Evolutionary conservation across 2,113 vertebrate genomes (phyloP).

Genomic region (Oryzias woworae): DNA sequence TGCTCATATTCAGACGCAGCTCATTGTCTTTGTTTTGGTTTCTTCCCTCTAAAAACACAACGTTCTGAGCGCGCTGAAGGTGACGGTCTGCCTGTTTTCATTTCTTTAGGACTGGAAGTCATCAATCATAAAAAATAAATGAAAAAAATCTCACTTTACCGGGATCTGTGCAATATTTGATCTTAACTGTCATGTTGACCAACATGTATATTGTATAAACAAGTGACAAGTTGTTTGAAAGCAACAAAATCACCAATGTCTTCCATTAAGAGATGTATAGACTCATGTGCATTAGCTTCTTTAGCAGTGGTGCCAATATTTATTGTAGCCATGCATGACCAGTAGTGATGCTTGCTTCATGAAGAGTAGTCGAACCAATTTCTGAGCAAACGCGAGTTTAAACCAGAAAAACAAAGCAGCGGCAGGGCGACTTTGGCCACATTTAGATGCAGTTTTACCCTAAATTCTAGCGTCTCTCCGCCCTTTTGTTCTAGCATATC

Average conservation of each 20-base stretch:
- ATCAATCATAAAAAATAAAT: neutral
- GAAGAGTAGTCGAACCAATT: conserved; percentile 63
- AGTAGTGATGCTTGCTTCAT: conserved; percentile 88
- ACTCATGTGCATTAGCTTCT: conserved; percentile 95
- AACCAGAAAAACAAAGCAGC: neutral
- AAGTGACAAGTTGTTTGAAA: conserved; percentile 99
- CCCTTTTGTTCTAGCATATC: conserved; percentile 17
- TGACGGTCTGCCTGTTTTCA: neutral
- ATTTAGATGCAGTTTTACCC: conserved; percentile 21
- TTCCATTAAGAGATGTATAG: conserved; percentile 99
- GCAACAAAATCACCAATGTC: conserved; percentile 99
- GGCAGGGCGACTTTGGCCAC: neutral
- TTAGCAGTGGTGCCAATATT: conserved; percentile 89
- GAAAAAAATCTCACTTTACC: conserved; percentile 23
- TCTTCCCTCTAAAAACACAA: neutral
- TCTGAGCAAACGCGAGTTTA: conserved; percentile 9
- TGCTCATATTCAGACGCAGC: too few species aligned
- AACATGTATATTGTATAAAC: conserved; percentile 98
- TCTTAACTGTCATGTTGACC: conserved; percentile 77
- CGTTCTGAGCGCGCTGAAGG: neutral
- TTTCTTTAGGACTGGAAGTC: neutral
- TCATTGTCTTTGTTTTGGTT: neutral
- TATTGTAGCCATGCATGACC: conserved; percentile 93
- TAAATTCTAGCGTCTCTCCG: conserved; percentile 7
- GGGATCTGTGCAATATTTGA: conserved; percentile 94